Conservation (phyloP, 2,113 vertebrate genomes). For the Dromas ardeola region DNA sequence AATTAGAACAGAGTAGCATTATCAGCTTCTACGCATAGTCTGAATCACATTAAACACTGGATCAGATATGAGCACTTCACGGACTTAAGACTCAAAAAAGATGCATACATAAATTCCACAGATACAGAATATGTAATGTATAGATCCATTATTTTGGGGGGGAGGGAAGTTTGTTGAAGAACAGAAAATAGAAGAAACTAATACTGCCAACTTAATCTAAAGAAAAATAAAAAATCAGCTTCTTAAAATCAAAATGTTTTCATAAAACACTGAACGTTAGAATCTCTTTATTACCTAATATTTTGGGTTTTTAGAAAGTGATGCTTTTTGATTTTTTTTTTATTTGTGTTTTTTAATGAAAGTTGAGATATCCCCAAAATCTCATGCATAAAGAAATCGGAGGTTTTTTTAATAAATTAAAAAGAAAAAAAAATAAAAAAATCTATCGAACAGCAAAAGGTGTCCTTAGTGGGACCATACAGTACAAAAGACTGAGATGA, state of each 20-base stretch:
- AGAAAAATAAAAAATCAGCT: not conserved
- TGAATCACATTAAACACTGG: not conserved
- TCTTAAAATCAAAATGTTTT: not conserved
- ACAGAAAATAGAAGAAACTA: not conserved
- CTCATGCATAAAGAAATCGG: not conserved
- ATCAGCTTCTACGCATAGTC: not conserved
- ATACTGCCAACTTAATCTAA: not conserved
- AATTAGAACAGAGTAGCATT: not conserved
- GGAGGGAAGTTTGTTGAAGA: not conserved
- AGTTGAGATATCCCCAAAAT: not conserved
- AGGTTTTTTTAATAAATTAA: not conserved
- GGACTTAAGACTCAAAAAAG: not conserved
- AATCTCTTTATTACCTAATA: not conserved
- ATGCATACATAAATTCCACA: not conserved
- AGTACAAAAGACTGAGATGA: not conserved
- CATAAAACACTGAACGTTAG: not conserved
- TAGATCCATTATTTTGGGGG: not conserved
- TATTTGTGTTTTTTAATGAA: not conserved
- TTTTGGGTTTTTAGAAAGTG: not conserved
- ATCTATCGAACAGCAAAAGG: not conserved
- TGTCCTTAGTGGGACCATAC: not conserved
- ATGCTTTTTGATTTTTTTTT: not conserved
- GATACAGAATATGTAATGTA: not conserved
- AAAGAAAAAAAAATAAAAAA: not conserved
- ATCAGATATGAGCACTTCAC: not conserved